Conservation (phyloP, 2,797 vertebrate genomes). For the Brachymystax lenok region DNA sequence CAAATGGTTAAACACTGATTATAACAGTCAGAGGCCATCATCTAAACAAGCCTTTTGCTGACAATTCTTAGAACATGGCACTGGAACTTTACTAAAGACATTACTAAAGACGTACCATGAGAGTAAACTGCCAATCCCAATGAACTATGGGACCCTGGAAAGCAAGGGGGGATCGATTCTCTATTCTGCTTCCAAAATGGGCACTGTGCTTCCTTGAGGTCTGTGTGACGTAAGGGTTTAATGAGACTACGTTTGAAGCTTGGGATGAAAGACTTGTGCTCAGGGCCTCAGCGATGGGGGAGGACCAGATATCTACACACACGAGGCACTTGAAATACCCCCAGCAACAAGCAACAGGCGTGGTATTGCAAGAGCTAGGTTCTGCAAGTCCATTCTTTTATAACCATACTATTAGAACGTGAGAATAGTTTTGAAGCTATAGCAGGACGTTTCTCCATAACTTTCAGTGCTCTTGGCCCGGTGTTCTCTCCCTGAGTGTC, state of each 20-base stretch:
- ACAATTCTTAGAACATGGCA: neutral
- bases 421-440: slow-evolving; percentile 14
- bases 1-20: no score
- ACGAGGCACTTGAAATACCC: no score
- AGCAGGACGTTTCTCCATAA: slow-evolving; percentile 8
- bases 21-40: no score
- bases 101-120: neutral
- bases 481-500: slow-evolving; percentile 4
- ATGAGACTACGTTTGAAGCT: slow-evolving; percentile 37
- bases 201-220: slow-evolving; percentile 12
- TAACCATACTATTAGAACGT: neutral
- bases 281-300: slow-evolving; percentile 5
- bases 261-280: slow-evolving; percentile 31
- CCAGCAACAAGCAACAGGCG: no score
- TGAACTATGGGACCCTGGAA: neutral
- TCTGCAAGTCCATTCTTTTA: no score
- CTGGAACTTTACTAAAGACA: neutral
- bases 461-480: slow-evolving; percentile 16
- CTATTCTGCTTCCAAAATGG: slow-evolving; percentile 9
- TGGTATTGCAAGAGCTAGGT: no score
- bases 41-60: neutral
- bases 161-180: neutral
- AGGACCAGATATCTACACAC: neutral
- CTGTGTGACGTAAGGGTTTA: slow-evolving; percentile 3
- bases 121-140: neutral